These are phyloP conservation scores for Osmerus mordax DNA, from an alignment of 2,113 vertebrate genomes.

Conservation along the genomic window DNA sequence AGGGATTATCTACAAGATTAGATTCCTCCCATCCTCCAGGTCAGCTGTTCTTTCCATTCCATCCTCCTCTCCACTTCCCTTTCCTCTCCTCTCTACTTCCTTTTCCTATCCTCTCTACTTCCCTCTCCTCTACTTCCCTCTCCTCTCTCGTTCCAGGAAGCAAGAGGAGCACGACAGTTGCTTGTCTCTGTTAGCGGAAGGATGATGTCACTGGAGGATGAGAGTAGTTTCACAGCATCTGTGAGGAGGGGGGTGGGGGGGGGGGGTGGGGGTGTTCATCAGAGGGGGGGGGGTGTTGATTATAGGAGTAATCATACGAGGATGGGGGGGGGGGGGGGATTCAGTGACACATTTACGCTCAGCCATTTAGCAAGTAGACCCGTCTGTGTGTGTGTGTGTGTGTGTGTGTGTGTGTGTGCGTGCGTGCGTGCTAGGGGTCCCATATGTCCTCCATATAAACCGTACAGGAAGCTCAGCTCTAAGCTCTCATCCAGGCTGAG, in stretches of 20 bases:
- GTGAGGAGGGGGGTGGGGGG: slow-evolving; percentile 29
- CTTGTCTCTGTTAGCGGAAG: slow-evolving; percentile 56
- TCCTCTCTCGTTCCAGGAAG: not conserved
- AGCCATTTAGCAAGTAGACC: slow-evolving; percentile 16
- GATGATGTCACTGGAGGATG: slow-evolving; percentile 55
- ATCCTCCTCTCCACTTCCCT: not conserved
- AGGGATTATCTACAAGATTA: slow-evolving; percentile 43
- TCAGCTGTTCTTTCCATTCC: not conserved
- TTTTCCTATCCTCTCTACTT: not conserved
- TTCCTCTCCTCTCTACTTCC: not conserved
- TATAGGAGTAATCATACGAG: slow-evolving; percentile 19
- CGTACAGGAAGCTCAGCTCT: not conserved
- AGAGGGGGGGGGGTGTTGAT: slow-evolving; percentile 10
- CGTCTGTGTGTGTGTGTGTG: slow-evolving; percentile 58
- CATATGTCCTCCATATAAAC: not conserved
- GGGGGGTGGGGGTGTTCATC: slow-evolving; percentile 3
- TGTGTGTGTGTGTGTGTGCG: slow-evolving; percentile 17
- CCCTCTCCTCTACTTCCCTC: not conserved
- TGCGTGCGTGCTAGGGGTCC: not conserved
- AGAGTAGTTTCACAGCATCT: slow-evolving; percentile 36
- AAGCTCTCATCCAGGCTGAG: slow-evolving; percentile 13
- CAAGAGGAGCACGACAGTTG: slow-evolving; percentile 48
- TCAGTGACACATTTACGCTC: not conserved
- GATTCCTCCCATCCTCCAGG: slow-evolving; percentile 24
- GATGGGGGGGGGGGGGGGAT: not conserved